Percentiles rank a stretch among this genome's conserved stretches.
Conservation (phyloP, 2,113 vertebrate genomes). For the Nansenia antarctica region DNA sequence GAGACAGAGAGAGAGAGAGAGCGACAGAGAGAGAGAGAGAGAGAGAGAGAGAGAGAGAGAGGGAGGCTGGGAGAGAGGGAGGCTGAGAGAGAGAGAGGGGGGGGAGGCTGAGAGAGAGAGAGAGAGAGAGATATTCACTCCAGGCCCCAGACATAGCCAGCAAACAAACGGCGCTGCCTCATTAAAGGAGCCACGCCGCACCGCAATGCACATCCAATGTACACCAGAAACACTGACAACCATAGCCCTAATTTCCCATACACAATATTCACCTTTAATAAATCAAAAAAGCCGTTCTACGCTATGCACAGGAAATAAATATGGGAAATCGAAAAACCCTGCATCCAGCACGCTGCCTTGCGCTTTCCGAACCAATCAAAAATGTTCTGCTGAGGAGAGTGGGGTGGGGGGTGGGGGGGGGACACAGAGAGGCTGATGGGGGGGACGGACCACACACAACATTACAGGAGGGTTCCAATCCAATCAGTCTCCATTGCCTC, state of each 20-base stretch:
- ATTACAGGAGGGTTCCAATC: neutral
- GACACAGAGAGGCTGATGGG: no score
- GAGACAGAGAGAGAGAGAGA: no score
- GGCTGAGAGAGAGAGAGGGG: no score
- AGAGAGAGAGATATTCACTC: conserved; percentile 66
- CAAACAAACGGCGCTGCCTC: conserved; percentile 55
- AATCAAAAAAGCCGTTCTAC: no score
- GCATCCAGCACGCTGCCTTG: conserved; percentile 31
- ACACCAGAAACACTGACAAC: no score
- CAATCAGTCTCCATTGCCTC: conserved; percentile 31
- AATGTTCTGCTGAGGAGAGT: conserved; percentile 25
- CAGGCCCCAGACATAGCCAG: conserved; percentile 60
- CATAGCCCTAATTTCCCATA: no score
- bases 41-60: no score
- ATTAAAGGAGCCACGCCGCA: conserved; percentile 49
- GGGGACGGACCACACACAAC: conserved; percentile 8
- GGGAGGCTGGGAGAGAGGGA: no score
- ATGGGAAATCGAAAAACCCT: conserved; percentile 33
- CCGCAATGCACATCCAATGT: no score
- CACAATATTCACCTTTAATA: conserved; percentile 57
- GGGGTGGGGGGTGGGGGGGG: no score
- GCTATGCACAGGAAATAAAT: conserved; percentile 46
- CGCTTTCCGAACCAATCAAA: conserved; percentile 28
- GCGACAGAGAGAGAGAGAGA: no score
- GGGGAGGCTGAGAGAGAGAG: no score